Evolutionary conservation across 2,797 vertebrate species (phyloP).

Genomic region (Anisognathus igniventris): DNA sequence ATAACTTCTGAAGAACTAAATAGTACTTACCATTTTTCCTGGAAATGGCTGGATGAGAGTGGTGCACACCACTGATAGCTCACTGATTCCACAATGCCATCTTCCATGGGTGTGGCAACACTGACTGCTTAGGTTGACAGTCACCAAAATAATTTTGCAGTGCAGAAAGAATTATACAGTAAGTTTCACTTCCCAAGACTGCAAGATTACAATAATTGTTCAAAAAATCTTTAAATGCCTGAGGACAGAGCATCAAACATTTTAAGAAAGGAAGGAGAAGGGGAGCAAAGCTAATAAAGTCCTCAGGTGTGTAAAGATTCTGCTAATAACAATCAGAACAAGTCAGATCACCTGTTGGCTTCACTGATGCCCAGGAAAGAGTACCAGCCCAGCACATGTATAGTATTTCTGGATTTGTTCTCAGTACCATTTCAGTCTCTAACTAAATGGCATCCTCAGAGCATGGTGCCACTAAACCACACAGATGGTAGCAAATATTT

Average conservation of each 20-base stretch:
- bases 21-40: not conserved
- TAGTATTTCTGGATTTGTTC: not conserved
- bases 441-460: not conserved
- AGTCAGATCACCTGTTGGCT: not conserved
- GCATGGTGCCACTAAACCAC: not conserved
- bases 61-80: not conserved
- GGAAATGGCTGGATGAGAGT: not conserved
- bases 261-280: not conserved
- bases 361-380: not conserved
- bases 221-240: not conserved
- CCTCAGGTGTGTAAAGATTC: not conserved
- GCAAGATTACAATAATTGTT: not conserved
- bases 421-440: not conserved
- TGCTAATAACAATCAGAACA: not conserved
- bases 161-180: not conserved
- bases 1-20: not conserved
- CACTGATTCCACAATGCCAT: not conserved
- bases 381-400: not conserved
- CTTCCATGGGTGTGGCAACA: not conserved
- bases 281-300: not conserved
- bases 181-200: not conserved
- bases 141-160: not conserved
- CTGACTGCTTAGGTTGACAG: not conserved
- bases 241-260: rapidly evolving
- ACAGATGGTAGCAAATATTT: not conserved